These are phyloP conservation scores for Heliconius erato DNA, from an alignment of 2,888 invertebrate genomes.

Conservation along the genomic window DNA sequence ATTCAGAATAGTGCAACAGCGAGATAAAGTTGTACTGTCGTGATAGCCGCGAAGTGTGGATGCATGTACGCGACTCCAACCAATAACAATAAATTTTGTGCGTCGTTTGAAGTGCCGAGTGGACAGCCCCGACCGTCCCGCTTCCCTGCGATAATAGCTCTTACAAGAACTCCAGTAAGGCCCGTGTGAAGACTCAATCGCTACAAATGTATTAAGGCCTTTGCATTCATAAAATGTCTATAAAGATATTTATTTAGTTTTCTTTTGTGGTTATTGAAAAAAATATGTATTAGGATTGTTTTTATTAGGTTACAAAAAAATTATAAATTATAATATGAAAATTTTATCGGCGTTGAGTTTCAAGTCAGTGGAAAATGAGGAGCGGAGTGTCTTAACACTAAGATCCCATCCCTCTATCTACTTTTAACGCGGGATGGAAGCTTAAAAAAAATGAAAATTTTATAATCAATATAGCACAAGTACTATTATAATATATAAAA, in stretches of 20 bases:
- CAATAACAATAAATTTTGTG: slow-evolving; percentile 85
- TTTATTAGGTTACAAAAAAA: neutral
- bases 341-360: neutral
- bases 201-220: slow-evolving; percentile 40
- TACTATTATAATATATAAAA: neutral
- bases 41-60: slow-evolving; percentile 85
- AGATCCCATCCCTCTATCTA: too few relatives aligned
- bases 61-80: slow-evolving; percentile 82
- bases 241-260: slow-evolving; percentile 29
- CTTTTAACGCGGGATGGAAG: too few relatives aligned
- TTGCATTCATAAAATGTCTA: slow-evolving; percentile 22
- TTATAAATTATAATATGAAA: neutral
- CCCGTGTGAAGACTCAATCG: slow-evolving; percentile 42
- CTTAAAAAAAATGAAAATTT: neutral
- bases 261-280: slow-evolving; percentile 13
- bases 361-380: too few relatives aligned
- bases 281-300: neutral
- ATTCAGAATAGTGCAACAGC: slow-evolving; percentile 59
- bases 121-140: slow-evolving; percentile 47
- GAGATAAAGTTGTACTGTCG: slow-evolving; percentile 82
- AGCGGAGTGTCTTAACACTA: too few relatives aligned
- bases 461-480: neutral
- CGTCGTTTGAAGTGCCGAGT: slow-evolving; percentile 81
- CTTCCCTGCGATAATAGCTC: slow-evolving; percentile 39
- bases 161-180: slow-evolving; percentile 45